phyloP scores from a whole-genome alignment of 2,113 vertebrate species.

The Patagioenas fasciata region DNA sequence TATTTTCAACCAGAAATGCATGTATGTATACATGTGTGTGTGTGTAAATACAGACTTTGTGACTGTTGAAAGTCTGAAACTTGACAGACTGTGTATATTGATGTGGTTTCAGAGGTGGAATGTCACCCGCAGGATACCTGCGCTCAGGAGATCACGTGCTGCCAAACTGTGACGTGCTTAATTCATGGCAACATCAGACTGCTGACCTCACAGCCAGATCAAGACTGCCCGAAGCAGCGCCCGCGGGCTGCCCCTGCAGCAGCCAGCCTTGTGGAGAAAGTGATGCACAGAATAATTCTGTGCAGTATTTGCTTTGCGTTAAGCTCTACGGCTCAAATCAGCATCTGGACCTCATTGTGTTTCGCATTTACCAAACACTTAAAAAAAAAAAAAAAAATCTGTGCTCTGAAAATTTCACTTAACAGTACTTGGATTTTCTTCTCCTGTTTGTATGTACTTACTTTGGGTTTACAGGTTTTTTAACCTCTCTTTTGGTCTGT shows the following conservation, averaged over 20 bases:
- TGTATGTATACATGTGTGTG: rapidly evolving
- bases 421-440: neutral
- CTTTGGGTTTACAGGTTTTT: neutral
- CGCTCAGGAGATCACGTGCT: rapidly evolving
- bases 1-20: neutral
- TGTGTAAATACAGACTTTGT: neutral
- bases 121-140: neutral
- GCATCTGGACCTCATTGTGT: conserved; percentile 3
- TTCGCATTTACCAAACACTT: neutral
- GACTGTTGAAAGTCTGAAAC: neutral
- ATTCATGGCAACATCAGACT: neutral
- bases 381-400: neutral
- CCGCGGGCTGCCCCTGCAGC: neutral
- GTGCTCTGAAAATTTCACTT: neutral
- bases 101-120: conserved; percentile 5
- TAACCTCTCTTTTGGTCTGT: neutral
- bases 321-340: neutral
- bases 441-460: neutral
- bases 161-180: neutral
- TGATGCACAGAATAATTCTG: neutral
- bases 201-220: neutral
- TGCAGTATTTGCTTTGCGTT: neutral
- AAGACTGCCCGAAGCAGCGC: neutral
- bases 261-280: neutral
- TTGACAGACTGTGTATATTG: neutral